Conservation (phyloP, 1,140 invertebrate genomes). For the Brevipalpus yothersi region DNA sequence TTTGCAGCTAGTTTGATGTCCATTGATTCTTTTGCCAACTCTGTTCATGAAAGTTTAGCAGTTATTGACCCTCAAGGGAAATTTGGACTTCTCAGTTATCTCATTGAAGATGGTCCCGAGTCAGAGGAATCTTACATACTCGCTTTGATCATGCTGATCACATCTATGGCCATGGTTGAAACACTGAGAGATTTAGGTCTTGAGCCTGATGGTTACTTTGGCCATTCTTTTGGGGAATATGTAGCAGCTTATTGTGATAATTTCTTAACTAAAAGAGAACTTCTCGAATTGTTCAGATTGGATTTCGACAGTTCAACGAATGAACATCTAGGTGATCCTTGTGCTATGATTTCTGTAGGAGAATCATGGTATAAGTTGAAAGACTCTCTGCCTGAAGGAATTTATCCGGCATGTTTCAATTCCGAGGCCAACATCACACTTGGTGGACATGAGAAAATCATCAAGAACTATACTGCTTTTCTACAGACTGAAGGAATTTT, state of each 20-base stretch:
- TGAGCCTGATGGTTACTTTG: slow-evolving; percentile 28
- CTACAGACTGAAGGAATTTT: not conserved
- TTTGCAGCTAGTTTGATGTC: slow-evolving; percentile 65
- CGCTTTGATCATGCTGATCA: slow-evolving; percentile 74
- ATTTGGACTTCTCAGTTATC: slow-evolving; percentile 46
- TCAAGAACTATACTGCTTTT: slow-evolving; percentile 38
- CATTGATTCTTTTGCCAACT: slow-evolving; percentile 47
- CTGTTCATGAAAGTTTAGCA: slow-evolving; percentile 43
- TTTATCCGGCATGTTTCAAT: slow-evolving; percentile 82
- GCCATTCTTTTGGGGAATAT: slow-evolving; percentile 27
- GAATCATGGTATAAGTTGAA: slow-evolving; percentile 38
- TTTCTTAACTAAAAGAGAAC: slow-evolving; percentile 8
- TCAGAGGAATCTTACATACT: slow-evolving; percentile 40
- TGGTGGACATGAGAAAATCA: slow-evolving; percentile 46
- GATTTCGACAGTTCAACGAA: not conserved
- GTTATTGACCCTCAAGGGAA: slow-evolving; percentile 41
- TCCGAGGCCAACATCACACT: slow-evolving; percentile 67
- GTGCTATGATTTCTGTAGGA: not conserved
- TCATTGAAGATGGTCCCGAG: not conserved
- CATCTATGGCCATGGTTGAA: slow-evolving; percentile 28
- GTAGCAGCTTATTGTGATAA: slow-evolving; percentile 32
- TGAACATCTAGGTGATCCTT: not conserved
- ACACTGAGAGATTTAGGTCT: slow-evolving; percentile 21
- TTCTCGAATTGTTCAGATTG: not conserved
- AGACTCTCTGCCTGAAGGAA: slow-evolving; percentile 38